Percentiles rank a stretch among this genome's conserved stretches.
Evolutionary conservation across 2,888 invertebrate genomes (phyloP).

Genomic region (Drosophila engyochracea): DNA sequence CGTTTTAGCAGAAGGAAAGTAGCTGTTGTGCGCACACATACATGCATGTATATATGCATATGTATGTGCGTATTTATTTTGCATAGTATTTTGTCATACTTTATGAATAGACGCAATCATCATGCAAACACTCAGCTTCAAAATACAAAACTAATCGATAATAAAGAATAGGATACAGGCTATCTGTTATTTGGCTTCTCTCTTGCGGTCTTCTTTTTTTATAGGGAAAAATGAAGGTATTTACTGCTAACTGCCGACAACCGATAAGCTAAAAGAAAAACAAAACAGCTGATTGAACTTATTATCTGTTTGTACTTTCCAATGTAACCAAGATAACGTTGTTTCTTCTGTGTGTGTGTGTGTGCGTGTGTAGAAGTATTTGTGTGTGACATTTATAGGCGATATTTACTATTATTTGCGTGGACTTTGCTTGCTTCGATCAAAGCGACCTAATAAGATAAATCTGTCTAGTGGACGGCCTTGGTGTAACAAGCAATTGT

Average conservation of each 20-base stretch:
- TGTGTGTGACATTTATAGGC: constrained; percentile 15
- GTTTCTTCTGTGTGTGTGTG: background rate
- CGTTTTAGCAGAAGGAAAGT: constrained; percentile 44
- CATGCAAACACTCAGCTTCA: constrained; percentile 9
- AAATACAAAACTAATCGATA: constrained; percentile 2
- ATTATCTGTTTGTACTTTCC: background rate
- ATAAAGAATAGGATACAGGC: background rate
- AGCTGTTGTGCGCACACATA: constrained; percentile 16
- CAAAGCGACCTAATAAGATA: constrained; percentile 62
- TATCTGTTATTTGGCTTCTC: background rate
- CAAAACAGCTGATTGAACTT: background rate
- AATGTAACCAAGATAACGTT: constrained; percentile 18
- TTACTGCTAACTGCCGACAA: background rate
- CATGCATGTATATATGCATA: background rate
- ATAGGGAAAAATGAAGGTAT: background rate
- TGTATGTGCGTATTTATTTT: background rate
- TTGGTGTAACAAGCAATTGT: constrained; percentile 12
- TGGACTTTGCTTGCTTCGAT: constrained; percentile 24
- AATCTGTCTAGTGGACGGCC: constrained; percentile 19
- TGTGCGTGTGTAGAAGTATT: background rate
- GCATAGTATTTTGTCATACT: background rate
- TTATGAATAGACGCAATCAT: constrained; percentile 8
- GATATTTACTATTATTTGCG: constrained; percentile 1
- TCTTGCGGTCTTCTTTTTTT: constrained; percentile 2
- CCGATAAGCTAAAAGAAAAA: background rate